Conservation (phyloP, 2,888 invertebrate species). For the Lochmaea crataegi region DNA sequence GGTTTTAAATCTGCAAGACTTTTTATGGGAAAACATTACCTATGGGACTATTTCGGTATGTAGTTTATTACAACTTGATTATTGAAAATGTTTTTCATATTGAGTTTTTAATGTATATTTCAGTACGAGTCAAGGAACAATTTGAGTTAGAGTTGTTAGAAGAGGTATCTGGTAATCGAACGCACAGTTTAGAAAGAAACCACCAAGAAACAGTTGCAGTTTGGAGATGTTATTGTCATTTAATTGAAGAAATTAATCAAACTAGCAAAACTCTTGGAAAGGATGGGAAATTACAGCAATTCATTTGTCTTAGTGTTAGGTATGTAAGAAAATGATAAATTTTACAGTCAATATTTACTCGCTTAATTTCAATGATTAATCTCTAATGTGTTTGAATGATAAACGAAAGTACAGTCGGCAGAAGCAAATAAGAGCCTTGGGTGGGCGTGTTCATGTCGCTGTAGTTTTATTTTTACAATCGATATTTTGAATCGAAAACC, state of each 20-base stretch:
- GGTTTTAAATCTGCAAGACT: conserved; percentile 94
- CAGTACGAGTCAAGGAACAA: conserved; percentile 84
- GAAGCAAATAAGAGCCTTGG: too few relatives aligned
- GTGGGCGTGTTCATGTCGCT: too few relatives aligned
- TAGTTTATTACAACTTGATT: conserved; percentile 14
- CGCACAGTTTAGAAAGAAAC: conserved; percentile 63
- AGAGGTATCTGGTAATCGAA: conserved; percentile 65
- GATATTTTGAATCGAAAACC: too few relatives aligned
- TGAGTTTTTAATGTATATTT: conserved; percentile 51
- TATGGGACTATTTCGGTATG: conserved; percentile 97
- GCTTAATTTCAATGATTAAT: too few relatives aligned
- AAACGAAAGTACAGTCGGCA: too few relatives aligned
- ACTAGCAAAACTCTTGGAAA: conserved; percentile 92
- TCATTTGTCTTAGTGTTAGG: conserved; percentile 94
- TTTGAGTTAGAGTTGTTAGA: conserved; percentile 80
- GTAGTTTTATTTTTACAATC: too few relatives aligned
- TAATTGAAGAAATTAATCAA: conserved; percentile 88
- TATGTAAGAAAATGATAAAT: conserved; percentile 59
- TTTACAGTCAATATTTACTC: background rate
- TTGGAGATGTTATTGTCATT: conserved; percentile 88
- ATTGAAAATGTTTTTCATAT: conserved; percentile 6
- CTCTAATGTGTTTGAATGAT: too few relatives aligned
- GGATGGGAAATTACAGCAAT: conserved; percentile 97
- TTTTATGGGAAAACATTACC: conserved; percentile 93
- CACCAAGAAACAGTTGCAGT: conserved; percentile 72